Base-by-base conservation (phyloP, 1,140 invertebrate species). In the Diorhabda sublineata region DNA sequence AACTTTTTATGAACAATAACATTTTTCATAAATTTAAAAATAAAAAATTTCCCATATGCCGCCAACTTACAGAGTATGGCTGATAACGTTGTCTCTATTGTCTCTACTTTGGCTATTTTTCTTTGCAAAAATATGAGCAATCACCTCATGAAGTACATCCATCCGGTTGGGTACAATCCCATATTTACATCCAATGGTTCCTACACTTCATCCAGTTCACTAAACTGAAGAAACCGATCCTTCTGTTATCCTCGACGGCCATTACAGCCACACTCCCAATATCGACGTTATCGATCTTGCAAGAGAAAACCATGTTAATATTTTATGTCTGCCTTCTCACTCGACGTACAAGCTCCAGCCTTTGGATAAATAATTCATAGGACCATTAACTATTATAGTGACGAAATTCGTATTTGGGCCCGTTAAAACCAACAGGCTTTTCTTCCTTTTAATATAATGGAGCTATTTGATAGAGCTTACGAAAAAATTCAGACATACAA, bases 141-240 rank as follows among this genome's bases (percentile, higher is more conserved):
- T 1, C 26, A 26, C 26, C 26, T 26, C 26, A 26, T 26, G 26
- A 26, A 26, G 26, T 26, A 26, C 26, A 26, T 26, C 42, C 68
- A 73, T 66, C 71, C 68, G 79, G 78, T 43, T 82, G 77, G 74
- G 80, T 80, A 42, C 76, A 75, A 45, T 68, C 72, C 60, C 74
- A 74, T 5, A 44, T 77, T 6, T 80, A 76, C 26, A 26, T 26
- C 26, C 26, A 26, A 26, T 26, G 26, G 80, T 73, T 82, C 58
- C 69, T 78, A 59, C 74, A 78, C 63, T 80, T 80, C 64, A 8
- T 76, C 8, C 42, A 56, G 2, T 47, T 70, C 43, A 65, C 67
- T 2, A 76, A 77, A 45, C 74, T 7, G 59, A 41, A 65, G 75
- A 77, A 9, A 62, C 69, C 9, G 74, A 75, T 7, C 73, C 75